Conservation (phyloP, 2,113 vertebrate species). For the Panthera leo region DNA sequence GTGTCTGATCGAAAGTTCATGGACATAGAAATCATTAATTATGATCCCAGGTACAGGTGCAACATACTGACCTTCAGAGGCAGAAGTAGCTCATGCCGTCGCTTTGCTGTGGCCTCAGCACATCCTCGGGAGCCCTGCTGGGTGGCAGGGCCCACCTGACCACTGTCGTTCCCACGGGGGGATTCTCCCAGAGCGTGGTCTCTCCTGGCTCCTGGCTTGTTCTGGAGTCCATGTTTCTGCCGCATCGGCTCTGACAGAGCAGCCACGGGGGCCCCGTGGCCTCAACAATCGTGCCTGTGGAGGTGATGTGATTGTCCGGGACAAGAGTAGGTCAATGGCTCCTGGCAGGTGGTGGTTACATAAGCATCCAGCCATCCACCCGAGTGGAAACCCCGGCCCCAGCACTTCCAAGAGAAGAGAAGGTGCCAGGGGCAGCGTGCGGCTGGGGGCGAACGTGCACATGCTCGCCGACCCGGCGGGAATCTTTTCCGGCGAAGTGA, state of each 20-base stretch:
- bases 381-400: constrained; percentile 15
- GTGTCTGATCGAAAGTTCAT: neutral
- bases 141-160: neutral
- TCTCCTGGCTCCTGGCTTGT: neutral
- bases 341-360: constrained; percentile 35
- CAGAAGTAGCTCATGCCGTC: neutral
- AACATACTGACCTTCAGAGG: neutral
- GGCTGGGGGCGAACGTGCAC: neutral
- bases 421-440: accelerated
- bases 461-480: neutral
- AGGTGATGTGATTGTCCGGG: constrained; percentile 45
- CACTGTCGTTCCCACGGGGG: neutral
- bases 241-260: neutral
- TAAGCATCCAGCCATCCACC: neutral
- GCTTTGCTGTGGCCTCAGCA: neutral
- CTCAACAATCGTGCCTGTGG: neutral
- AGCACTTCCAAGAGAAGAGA: constrained; percentile 56
- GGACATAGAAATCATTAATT: too few relatives aligned
- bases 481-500: constrained; percentile 10
- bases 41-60: accelerated
- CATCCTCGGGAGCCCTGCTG: neutral
- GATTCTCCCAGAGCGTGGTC: neutral
- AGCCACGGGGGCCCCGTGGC: neutral
- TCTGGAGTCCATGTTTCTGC: neutral
- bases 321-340: neutral